A percentile compares a stretch with the other conserved stretches of the same genome.
Evolutionary conservation across 1,140 invertebrate species (phyloP).

Genomic region (Drosophila sp.): DNA sequence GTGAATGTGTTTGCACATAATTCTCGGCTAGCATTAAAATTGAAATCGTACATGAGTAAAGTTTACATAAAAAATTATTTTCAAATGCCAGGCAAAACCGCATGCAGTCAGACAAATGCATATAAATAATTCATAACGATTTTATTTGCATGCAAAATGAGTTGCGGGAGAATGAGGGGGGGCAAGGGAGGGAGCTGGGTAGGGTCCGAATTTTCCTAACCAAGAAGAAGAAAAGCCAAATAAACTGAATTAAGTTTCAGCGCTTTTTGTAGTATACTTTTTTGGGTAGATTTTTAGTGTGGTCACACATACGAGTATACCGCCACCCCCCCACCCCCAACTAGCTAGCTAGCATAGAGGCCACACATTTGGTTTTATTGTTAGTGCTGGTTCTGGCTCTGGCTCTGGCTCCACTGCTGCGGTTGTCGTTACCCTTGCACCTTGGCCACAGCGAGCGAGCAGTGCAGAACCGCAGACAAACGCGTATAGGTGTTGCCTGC

Average conservation of each 20-base stretch:
- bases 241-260: slow-evolving; percentile 70
- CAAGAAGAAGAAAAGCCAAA: slow-evolving; percentile 43
- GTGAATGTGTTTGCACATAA: slow-evolving; percentile 39
- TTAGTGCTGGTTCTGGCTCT: slow-evolving; percentile 36
- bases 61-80: slow-evolving; percentile 64
- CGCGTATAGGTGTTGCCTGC: slow-evolving; percentile 55
- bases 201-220: not conserved
- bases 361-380: slow-evolving; percentile 75
- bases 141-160: slow-evolving; percentile 79
- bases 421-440: slow-evolving; percentile 59
- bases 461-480: slow-evolving; percentile 67
- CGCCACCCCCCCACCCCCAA: not conserved
- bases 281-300: slow-evolving; percentile 39
- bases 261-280: slow-evolving; percentile 53
- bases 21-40: slow-evolving; percentile 54
- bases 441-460: slow-evolving; percentile 68
- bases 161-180: slow-evolving; percentile 25
- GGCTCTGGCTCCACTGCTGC: slow-evolving; percentile 33
- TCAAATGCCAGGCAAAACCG: slow-evolving; percentile 64
- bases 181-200: not conserved
- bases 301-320: slow-evolving; percentile 28
- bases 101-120: slow-evolving; percentile 63
- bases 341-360: not conserved
- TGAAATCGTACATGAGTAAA: slow-evolving; percentile 50
- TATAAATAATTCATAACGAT: slow-evolving; percentile 80